Base-by-base conservation (phyloP, 2,797 vertebrate genomes). In the Ctenopoma kingsleyae region DNA sequence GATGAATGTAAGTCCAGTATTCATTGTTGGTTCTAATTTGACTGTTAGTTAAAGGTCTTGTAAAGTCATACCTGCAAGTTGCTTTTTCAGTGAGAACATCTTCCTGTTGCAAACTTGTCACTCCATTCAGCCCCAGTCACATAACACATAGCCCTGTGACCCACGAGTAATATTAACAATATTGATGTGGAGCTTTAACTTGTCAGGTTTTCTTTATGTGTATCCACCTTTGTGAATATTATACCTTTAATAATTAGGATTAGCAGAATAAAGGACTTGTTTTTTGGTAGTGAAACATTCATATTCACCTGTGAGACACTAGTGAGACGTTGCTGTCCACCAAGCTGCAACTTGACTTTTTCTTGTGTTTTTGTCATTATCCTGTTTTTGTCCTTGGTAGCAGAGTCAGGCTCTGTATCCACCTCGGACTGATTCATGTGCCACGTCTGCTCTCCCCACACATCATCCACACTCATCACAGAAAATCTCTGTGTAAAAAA, bases 401-500 rank as follows among this genome's bases (percentile, higher is more conserved):
- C 64, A 44, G 38, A 50, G 54, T 32, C 65, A 9, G 40, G 27
- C 36, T 71, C 51, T 48, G 60, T 50, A 60, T 75, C 58, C 30
- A 23, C 43, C 67, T 25, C 8, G 17, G 46, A 38, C 79, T 91
- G 89, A 91, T 88, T 85, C 91, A 89, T 85, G 71, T 53, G 36
- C 71, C 73, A 38, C 1, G 55, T 80, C 74, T 73, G 68, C 61
- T 32, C 58, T 80, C 76, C 44, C 68, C 35, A 67, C 86, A 84
- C 81, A 79, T 80, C 81, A 79, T 80, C 66, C 65, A 20, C 63
- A 38, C 67, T 83, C 73, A 77, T 85, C 87, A 72, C 60, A 35
- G 20, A 66, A 32, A 76, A 61, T 87, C 81, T 84, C 71, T 71
- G 71, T 72, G 65, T 85, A 89, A 86, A 85, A 85, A 85, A 80